Conservation (phyloP, 1,140 invertebrate genomes). For the Trachelipus rathkii region DNA sequence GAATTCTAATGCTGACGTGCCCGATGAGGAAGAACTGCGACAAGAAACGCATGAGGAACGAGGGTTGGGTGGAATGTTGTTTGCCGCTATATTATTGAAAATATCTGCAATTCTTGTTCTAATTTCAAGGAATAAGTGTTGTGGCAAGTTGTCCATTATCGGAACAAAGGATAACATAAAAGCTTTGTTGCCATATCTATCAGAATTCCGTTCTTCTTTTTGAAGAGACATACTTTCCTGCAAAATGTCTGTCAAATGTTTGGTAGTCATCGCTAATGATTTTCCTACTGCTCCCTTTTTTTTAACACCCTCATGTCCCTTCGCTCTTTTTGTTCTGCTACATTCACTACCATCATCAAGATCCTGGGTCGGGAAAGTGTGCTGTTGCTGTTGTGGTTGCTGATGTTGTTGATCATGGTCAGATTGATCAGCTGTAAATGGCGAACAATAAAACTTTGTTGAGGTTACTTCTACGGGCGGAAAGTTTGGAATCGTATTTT, state of each 20-base stretch:
- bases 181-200: slow-evolving; percentile 21
- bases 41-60: not conserved
- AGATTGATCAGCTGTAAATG: no score
- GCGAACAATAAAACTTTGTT: no score
- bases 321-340: slow-evolving; percentile 2
- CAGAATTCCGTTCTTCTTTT: slow-evolving; percentile 21
- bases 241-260: slow-evolving; percentile 14
- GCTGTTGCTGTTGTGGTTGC: slow-evolving; percentile 6
- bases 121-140: slow-evolving; percentile 10
- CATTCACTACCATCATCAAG: slow-evolving; percentile 16
- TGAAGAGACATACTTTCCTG: slow-evolving; percentile 14
- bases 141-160: slow-evolving; percentile 21
- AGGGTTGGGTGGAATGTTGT: slow-evolving; percentile 22
- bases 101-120: slow-evolving; percentile 24
- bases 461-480: no score
- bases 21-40: slow-evolving; percentile 17
- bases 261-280: slow-evolving; percentile 10
- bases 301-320: not conserved
- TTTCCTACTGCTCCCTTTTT: slow-evolving; percentile 21
- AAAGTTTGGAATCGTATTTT: not conserved
- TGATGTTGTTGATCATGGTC: no score
- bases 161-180: slow-evolving; percentile 18
- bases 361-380: not conserved
- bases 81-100: slow-evolving; percentile 16
- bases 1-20: no score